phyloP scores from a whole-genome alignment of 64 coral and sea anemone genomes.

The Dendronephthya gigantea region DNA sequence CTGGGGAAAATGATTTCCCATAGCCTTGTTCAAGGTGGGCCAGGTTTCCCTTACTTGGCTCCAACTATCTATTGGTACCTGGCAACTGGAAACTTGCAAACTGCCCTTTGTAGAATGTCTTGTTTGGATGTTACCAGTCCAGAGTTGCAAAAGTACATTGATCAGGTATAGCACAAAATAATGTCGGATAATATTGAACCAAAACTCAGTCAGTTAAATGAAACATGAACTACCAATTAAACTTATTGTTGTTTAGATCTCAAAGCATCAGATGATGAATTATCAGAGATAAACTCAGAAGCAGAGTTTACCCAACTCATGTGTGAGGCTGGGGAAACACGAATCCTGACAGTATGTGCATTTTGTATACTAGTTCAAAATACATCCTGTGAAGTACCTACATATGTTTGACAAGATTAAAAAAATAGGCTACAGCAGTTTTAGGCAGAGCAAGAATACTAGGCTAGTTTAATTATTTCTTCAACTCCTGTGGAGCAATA shows the following conservation, averaged over 20 bases:
- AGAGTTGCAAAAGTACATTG: slow-evolving; percentile 22
- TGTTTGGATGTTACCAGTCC: slow-evolving; percentile 30
- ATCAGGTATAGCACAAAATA: slow-evolving; percentile 35
- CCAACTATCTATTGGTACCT: slow-evolving; percentile 39
- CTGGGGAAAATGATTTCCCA: slow-evolving; percentile 42
- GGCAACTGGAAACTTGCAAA: slow-evolving; percentile 37
- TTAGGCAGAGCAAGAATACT: no score
- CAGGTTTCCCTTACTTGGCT: slow-evolving; percentile 49
- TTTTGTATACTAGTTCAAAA: no score
- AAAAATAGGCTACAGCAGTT: no score
- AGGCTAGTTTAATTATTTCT: no score
- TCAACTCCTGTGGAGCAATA: no score
- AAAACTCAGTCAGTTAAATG: no score
- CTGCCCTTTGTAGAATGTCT: slow-evolving; percentile 17
- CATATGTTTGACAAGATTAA: no score
- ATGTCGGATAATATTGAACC: no score
- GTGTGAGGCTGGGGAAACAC: slow-evolving; percentile 48
- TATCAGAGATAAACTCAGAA: slow-evolving; percentile 7
- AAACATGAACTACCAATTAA: no score
- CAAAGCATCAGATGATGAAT: slow-evolving; percentile 33
- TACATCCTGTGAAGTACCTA: no score
- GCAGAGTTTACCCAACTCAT: slow-evolving; percentile 35
- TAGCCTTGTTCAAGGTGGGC: slow-evolving; percentile 49
- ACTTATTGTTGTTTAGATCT: slow-evolving; percentile 33
- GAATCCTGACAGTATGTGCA: slow-evolving; percentile 37